phyloP scores from a whole-genome alignment of 2,113 vertebrate species.

The Scomber japonicus region DNA sequence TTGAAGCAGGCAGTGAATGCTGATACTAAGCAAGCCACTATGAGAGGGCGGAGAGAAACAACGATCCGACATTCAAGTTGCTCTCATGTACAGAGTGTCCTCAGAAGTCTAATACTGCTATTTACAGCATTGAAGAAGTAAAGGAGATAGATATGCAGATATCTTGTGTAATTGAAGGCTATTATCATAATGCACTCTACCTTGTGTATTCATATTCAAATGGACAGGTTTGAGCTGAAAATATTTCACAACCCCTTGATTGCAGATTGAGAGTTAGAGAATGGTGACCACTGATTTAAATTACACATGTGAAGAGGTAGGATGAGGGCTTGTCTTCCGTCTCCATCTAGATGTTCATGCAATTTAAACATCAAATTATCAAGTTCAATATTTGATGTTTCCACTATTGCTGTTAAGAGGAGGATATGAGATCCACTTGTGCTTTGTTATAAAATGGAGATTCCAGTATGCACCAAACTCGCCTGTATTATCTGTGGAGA shows the following conservation, averaged over 20 bases:
- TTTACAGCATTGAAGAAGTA: constrained; percentile 60
- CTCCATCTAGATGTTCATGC: constrained; percentile 58
- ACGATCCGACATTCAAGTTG: constrained; percentile 31
- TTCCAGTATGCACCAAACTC: constrained; percentile 37
- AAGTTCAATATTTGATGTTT: constrained; percentile 77
- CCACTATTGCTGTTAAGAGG: constrained; percentile 65
- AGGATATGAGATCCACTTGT: constrained; percentile 70
- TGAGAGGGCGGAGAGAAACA: constrained; percentile 46
- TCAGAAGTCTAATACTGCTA: constrained; percentile 56
- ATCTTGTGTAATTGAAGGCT: constrained; percentile 78
- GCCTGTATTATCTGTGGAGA: constrained; percentile 43
- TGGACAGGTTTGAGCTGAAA: constrained; percentile 73
- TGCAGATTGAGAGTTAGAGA: constrained; percentile 76
- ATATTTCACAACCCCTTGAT: constrained; percentile 78
- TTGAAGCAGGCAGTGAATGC: constrained; percentile 53
- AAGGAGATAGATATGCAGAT: constrained; percentile 71
- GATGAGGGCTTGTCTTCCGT: constrained; percentile 65
- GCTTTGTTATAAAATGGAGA: constrained; percentile 63
- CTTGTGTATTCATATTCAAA: constrained; percentile 82
- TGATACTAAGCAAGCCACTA: constrained; percentile 24
- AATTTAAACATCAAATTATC: constrained; percentile 77
- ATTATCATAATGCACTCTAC: constrained; percentile 82
- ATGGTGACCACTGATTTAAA: constrained; percentile 74
- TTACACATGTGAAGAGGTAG: constrained; percentile 73
- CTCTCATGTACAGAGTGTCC: constrained; percentile 54